Conservation (phyloP, 2,113 vertebrate genomes). For the Crotalus horridus region DNA sequence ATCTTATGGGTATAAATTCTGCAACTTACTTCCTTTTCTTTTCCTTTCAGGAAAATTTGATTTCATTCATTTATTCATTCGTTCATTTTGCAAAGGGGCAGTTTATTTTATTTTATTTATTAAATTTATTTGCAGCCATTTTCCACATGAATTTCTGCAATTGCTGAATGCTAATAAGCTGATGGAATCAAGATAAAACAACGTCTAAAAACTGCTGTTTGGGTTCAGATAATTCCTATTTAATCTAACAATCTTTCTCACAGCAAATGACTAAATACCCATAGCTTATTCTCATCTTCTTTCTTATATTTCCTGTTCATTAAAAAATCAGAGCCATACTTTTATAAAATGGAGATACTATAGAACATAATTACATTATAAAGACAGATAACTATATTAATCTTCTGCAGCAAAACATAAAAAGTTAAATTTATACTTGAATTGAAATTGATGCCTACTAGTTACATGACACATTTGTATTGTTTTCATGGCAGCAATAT, state of each 20-base stretch:
- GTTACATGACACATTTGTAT: background rate
- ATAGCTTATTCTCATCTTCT: background rate
- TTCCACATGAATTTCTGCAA: background rate
- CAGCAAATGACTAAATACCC: background rate
- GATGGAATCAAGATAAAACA: background rate
- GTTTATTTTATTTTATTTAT: background rate
- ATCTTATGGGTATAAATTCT: background rate
- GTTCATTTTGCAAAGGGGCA: background rate
- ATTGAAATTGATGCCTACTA: background rate
- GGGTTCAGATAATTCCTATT: background rate
- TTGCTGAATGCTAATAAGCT: background rate
- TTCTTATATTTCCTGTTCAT: background rate
- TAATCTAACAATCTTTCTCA: background rate
- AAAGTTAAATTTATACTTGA: background rate
- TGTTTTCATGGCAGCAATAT: background rate
- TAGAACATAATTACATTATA: background rate
- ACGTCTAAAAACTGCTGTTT: background rate
- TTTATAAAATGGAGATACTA: background rate
- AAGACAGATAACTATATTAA: background rate
- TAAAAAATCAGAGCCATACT: background rate
- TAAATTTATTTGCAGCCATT: background rate
- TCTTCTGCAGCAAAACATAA: background rate
- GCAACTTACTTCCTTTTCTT: background rate
- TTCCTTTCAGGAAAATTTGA: background rate
- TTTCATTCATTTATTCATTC: background rate